Percentiles rank a stretch among this genome's conserved stretches.
Conservation (phyloP, 2,888 invertebrate species). For the Cheilosia vernalis region DNA sequence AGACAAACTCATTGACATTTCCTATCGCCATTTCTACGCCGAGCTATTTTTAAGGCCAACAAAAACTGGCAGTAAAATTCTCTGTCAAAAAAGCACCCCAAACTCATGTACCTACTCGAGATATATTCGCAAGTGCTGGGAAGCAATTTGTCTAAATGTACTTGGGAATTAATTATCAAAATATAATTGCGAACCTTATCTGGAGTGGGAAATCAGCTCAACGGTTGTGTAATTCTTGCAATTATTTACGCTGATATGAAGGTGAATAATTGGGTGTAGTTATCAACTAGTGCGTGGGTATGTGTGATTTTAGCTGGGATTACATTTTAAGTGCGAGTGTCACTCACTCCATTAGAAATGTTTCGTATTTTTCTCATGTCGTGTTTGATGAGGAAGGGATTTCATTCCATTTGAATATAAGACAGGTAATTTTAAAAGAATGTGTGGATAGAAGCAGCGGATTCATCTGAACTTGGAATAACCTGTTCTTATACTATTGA, state of each 20-base stretch:
- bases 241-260: slow-evolving; percentile 46
- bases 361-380: not conserved
- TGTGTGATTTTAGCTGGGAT: not conserved
- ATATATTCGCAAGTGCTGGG: slow-evolving; percentile 10
- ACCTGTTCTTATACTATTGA: too few species aligned
- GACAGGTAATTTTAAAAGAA: too few species aligned
- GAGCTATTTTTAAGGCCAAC: slow-evolving; percentile 24
- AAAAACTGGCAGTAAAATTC: slow-evolving; percentile 29
- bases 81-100: slow-evolving; percentile 3
- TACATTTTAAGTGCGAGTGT: not conserved
- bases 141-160: slow-evolving; percentile 39
- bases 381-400: too few species aligned
- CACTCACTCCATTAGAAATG: not conserved
- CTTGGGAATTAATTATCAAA: slow-evolving; percentile 53
- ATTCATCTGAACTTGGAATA: too few species aligned
- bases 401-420: too few species aligned
- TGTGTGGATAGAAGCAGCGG: too few species aligned
- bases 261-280: slow-evolving; percentile 4
- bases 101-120: not conserved
- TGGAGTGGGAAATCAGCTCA: slow-evolving; percentile 48
- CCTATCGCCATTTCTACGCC: slow-evolving; percentile 7
- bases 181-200: slow-evolving; percentile 50
- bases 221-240: slow-evolving; percentile 46
- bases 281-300: slow-evolving; percentile 6
- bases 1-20: slow-evolving; percentile 31